phyloP scores from a whole-genome alignment of 2,888 invertebrate species.

The Cerceris ruficornis region DNA sequence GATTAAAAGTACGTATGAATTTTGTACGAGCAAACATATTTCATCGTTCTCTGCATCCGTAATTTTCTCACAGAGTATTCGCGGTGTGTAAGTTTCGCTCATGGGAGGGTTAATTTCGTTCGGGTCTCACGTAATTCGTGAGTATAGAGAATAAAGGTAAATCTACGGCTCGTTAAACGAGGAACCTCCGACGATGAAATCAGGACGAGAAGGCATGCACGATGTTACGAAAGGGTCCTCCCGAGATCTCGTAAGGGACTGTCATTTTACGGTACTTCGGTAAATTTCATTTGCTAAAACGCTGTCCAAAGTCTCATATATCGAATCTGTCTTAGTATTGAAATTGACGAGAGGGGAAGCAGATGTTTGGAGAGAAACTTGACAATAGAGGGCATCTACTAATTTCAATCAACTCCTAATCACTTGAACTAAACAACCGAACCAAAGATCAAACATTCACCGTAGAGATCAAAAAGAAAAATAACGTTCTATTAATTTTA shows the following conservation, averaged over 20 bases:
- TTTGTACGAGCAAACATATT: conserved; percentile 6
- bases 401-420: too few relatives aligned
- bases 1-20: conserved; percentile 1
- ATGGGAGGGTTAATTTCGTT: conserved; percentile 58
- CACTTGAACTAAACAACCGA: too few relatives aligned
- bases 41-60: conserved; percentile 9
- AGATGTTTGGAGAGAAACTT: too few relatives aligned
- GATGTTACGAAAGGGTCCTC: conserved; percentile 41
- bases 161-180: conserved; percentile 61
- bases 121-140: conserved; percentile 43
- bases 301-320: conserved; percentile 37
- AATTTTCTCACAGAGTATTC: conserved; percentile 22
- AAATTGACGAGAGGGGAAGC: too few relatives aligned
- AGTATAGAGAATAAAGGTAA: conserved; percentile 59
- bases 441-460: too few relatives aligned
- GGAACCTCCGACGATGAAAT: conserved; percentile 39
- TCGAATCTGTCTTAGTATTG: neutral
- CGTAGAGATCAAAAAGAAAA: too few relatives aligned
- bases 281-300: conserved; percentile 68
- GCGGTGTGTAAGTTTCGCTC: conserved; percentile 35
- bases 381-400: too few relatives aligned
- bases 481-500: too few relatives aligned
- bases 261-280: conserved; percentile 71
- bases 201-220: conserved; percentile 25
- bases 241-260: conserved; percentile 47